These are phyloP conservation scores for Enteromius argenteus DNA, from an alignment of 2,797 vertebrate species.

Conservation along the genomic window DNA sequence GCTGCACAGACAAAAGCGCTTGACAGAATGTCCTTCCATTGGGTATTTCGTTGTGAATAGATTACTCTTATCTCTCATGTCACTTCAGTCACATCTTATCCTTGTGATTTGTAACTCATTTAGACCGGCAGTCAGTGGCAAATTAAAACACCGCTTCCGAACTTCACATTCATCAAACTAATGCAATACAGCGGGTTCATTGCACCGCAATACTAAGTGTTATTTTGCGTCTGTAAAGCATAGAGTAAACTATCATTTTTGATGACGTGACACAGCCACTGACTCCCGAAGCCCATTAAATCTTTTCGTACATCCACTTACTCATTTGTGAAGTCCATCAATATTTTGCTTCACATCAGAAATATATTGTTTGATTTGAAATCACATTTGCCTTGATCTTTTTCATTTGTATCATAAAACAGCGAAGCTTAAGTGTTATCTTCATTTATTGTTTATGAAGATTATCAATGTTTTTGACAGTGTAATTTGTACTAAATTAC, in stretches of 20 bases:
- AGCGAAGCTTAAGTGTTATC: neutral
- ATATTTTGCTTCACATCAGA: no score
- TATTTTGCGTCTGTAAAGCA: constrained; percentile 5
- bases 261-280: constrained; percentile 5
- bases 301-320: neutral
- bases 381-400: no score
- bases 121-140: constrained; percentile 50
- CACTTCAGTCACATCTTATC: constrained; percentile 54
- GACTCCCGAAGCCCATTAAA: neutral
- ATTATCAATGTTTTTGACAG: neutral
- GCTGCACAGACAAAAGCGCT: constrained; percentile 53
- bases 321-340: no score
- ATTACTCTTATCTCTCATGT: constrained; percentile 61
- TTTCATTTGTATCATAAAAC: neutral
- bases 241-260: neutral
- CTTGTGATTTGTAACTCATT: constrained; percentile 54
- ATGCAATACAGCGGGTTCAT: constrained; percentile 37
- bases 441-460: neutral
- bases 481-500: neutral
- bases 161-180: constrained; percentile 55
- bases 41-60: constrained; percentile 58
- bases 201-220: neutral
- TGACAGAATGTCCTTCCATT: constrained; percentile 55
- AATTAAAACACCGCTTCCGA: constrained; percentile 61
- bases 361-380: no score